phyloP scores from a whole-genome alignment of 2,797 vertebrate species.

The Momotus momota region DNA sequence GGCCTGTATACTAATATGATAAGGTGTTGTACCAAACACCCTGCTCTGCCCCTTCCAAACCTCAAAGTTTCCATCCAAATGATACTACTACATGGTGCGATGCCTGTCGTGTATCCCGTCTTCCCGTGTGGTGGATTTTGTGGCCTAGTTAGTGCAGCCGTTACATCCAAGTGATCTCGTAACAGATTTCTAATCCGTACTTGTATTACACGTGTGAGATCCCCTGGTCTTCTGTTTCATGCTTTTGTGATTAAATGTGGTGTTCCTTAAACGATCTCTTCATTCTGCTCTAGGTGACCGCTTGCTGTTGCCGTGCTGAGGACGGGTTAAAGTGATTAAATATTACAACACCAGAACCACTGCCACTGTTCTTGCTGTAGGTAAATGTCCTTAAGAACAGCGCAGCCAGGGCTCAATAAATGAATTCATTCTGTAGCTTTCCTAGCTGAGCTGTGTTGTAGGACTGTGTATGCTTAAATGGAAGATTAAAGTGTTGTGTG shows the following conservation, averaged over 20 bases:
- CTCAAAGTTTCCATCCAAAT: background rate
- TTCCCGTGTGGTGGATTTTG: background rate
- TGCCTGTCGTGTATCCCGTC: background rate
- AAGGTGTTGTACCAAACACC: constrained; percentile 4
- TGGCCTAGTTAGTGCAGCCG: background rate
- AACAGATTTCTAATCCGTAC: background rate
- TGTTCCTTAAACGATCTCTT: background rate
- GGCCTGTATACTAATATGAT: background rate
- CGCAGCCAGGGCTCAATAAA: background rate
- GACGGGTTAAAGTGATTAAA: constrained; percentile 3
- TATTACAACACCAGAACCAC: constrained; percentile 3
- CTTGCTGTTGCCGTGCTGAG: constrained; percentile 11
- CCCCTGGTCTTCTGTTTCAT: background rate
- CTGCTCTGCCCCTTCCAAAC: background rate
- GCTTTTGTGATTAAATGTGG: background rate
- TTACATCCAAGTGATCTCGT: background rate
- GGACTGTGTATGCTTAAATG: constrained; percentile 34
- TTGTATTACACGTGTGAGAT: background rate
- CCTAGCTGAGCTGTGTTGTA: constrained; percentile 15
- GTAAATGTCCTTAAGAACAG: background rate
- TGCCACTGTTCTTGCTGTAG: constrained; percentile 2
- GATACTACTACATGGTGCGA: fast-evolving
- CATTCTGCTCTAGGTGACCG: background rate
- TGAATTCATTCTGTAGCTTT: constrained; percentile 1
- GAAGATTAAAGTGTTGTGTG: constrained; percentile 42